Base-by-base conservation (phyloP, 1,140 invertebrate species). In the Venustaconcha ellipsiformis region DNA sequence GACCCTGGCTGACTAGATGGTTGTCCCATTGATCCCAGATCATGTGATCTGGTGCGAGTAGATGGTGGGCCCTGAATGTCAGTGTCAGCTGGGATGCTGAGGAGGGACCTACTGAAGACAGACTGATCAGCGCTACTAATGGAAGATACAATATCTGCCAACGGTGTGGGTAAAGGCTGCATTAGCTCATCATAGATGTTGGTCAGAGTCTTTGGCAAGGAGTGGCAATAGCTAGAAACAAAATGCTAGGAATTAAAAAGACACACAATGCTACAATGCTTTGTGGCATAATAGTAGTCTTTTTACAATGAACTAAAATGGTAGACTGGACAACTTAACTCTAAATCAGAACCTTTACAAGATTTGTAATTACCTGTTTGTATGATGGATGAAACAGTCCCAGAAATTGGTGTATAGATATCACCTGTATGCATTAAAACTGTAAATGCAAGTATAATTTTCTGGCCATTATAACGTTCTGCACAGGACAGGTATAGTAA, bases 121-220 rank as follows among this genome's bases (percentile, higher is more conserved):
- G 83, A 81, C n/a, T 75, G 70, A 63, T 80, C 65, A 57, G 59
- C 64, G 72, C 82, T 83, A 14, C 57, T 65, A 26, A 57, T 62
- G 14, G 83, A 83, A 5, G 82, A 84, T 13, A 81, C 63, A 63
- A 86, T 78, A 20, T 74, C 74, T 30, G 82, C 80, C 18, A 86
- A 72, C 3, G 57, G 67, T 14, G 71, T 71, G 15, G 86, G 86
- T 20, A 84, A 68, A 14, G 84, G 85, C 71, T 85, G 83, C 84
- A 85, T 86, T 26, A 87, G 72, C 37, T 86, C 85, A 81, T 86
- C 85, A 76, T 83, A 86, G 14, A 87, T 76, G 64, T 72, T 81
- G 14, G 79, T 80, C 63, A 87, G 78, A 14, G 80, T 76, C 58
- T 80, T 74, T 14, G 86, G 84, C 57, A 86, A 48, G 30, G 78